Evolutionary conservation across 2,888 invertebrate species (phyloP).

Genomic region (Hypercompe scribonia): DNA sequence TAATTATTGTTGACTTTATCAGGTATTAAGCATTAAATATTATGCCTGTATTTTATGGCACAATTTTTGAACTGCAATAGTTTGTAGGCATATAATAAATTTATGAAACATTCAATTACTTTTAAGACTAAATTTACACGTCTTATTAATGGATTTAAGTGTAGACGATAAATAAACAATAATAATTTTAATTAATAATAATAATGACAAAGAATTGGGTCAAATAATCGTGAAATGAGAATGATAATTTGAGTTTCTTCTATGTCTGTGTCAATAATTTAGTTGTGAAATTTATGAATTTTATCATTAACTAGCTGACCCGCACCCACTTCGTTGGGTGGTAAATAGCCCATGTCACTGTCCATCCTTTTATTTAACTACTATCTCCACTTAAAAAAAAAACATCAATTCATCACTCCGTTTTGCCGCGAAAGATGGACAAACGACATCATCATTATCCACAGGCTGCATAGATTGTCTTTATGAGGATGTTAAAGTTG

Average conservation of each 20-base stretch:
- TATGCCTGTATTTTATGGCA: neutral
- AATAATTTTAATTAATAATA: neutral
- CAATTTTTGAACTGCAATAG: neutral
- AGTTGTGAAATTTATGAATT: too few relatives aligned
- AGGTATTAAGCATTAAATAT: neutral
- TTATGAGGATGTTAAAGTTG: too few relatives aligned
- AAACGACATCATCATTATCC: too few relatives aligned
- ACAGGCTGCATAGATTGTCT: too few relatives aligned
- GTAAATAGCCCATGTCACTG: too few relatives aligned
- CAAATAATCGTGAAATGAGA: neutral
- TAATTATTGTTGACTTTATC: neutral
- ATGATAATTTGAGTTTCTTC: neutral
- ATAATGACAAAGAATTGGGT: neutral
- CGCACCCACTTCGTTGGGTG: too few relatives aligned
- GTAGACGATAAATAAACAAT: neutral
- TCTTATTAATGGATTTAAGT: neutral
- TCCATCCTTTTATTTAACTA: too few relatives aligned
- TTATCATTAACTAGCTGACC: too few relatives aligned
- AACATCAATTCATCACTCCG: too few relatives aligned
- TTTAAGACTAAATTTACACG: neutral
- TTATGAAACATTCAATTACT: neutral
- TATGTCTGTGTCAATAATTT: too few relatives aligned
- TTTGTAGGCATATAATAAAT: neutral
- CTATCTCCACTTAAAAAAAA: too few relatives aligned
- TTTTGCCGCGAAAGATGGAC: too few relatives aligned